Conservation (phyloP, 2,888 invertebrate genomes). For the Cheilosia pagana region DNA sequence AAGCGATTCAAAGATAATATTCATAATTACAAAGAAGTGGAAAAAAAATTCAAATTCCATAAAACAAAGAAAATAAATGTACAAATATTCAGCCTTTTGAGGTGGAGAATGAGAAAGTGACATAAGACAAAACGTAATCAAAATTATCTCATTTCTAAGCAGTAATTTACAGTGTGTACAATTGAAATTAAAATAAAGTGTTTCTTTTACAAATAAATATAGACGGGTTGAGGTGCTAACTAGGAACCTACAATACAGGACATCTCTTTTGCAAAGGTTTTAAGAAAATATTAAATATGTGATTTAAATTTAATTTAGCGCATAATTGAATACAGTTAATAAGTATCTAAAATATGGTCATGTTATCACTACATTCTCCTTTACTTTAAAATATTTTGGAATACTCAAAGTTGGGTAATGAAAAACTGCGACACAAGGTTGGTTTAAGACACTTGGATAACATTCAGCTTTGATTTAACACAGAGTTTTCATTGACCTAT, state of each 20-base stretch:
- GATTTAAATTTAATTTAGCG: too few relatives aligned
- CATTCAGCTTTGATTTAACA: too few relatives aligned
- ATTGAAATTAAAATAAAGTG: not conserved
- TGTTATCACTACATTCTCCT: too few relatives aligned
- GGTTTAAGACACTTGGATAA: too few relatives aligned
- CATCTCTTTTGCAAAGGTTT: too few relatives aligned
- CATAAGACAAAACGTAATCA: not conserved
- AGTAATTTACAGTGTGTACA: slow-evolving; percentile 12
- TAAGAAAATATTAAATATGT: too few relatives aligned
- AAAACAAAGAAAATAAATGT: slow-evolving; percentile 26
- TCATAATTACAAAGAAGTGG: slow-evolving; percentile 11
- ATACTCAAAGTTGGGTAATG: too few relatives aligned
- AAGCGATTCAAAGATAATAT: slow-evolving; percentile 48
- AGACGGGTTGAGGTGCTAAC: not conserved
- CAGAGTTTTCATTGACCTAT: too few relatives aligned
- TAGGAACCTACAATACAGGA: not conserved
- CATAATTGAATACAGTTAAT: too few relatives aligned
- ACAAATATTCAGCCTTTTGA: slow-evolving; percentile 30
- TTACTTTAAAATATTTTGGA: too few relatives aligned
- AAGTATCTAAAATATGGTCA: too few relatives aligned
- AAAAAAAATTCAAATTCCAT: slow-evolving; percentile 10
- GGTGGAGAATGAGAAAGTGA: slow-evolving; percentile 28
- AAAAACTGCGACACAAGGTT: too few relatives aligned
- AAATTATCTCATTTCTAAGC: slow-evolving; percentile 24
- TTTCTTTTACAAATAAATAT: not conserved